Percentiles rank a stretch among this genome's conserved stretches.
phyloP scores from a whole-genome alignment of 2,888 invertebrate genomes.

The Diachrysia chrysitis region DNA sequence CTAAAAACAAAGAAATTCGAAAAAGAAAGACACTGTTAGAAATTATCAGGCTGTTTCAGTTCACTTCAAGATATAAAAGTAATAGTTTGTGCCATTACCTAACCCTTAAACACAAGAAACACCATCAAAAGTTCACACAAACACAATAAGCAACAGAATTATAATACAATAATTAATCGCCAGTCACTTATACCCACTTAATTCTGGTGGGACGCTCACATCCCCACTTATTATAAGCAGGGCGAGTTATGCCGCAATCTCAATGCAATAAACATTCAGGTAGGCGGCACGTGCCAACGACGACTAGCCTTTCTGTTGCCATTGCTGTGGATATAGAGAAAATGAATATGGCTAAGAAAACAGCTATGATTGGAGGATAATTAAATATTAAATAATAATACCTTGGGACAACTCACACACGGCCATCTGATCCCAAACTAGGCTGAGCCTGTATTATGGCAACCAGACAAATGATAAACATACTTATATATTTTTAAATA shows the following conservation, averaged over 20 bases:
- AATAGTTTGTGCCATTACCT: too few species aligned
- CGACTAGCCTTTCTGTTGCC: constrained; percentile 64
- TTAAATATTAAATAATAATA: too few species aligned
- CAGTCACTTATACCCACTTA: constrained; percentile 45
- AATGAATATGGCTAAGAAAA: constrained; percentile 58
- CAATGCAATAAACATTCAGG: constrained; percentile 82
- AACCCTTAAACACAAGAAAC: too few species aligned
- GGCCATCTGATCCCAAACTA: too few species aligned
- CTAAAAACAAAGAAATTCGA: too few species aligned
- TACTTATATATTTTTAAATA: too few species aligned
- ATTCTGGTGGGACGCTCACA: constrained; percentile 64
- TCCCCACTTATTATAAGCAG: constrained; percentile 74
- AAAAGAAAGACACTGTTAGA: too few species aligned
- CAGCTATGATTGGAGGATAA: not conserved
- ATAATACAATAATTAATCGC: not conserved
- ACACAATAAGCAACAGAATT: not conserved
- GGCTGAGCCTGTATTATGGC: too few species aligned
- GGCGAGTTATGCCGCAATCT: constrained; percentile 80
- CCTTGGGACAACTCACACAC: too few species aligned
- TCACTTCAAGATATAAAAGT: too few species aligned
- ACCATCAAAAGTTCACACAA: not conserved
- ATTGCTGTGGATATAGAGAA: constrained; percentile 67
- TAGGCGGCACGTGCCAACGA: constrained; percentile 77
- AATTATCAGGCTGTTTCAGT: too few species aligned
- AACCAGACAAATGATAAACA: too few species aligned